Evolutionary conservation across 2,113 vertebrate genomes (phyloP).

Genomic region (Myotis lucifugus): DNA sequence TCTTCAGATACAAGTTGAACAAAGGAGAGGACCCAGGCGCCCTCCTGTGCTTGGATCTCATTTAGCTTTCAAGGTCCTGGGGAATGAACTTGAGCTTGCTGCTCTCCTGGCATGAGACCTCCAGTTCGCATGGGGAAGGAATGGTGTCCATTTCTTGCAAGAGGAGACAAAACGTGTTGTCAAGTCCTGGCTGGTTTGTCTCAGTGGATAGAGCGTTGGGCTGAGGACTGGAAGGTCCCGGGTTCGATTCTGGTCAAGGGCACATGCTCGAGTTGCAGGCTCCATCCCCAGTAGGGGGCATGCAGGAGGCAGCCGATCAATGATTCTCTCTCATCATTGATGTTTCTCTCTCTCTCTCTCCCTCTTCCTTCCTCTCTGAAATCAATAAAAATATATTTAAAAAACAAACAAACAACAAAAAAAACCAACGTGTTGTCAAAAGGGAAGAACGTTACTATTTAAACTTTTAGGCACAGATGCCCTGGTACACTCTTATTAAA

Average conservation of each 20-base stretch:
- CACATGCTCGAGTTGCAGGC: no score
- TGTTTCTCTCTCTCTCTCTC: no score
- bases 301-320: no score
- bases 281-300: no score
- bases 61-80: not conserved
- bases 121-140: not conserved
- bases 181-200: no score
- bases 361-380: no score
- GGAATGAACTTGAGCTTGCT: not conserved
- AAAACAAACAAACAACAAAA: no score
- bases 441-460: not conserved
- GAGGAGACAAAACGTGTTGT: not conserved
- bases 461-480: not conserved
- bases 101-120: not conserved
- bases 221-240: no score
- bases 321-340: no score
- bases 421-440: not conserved
- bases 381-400: no score
- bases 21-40: not conserved
- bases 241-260: no score
- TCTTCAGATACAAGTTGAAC: not conserved
- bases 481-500: not conserved
- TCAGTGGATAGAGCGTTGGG: no score
- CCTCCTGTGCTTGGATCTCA: not conserved
- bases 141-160: not conserved